Conservation (phyloP, 2,888 invertebrate species). For the Osmoderma eremita region DNA sequence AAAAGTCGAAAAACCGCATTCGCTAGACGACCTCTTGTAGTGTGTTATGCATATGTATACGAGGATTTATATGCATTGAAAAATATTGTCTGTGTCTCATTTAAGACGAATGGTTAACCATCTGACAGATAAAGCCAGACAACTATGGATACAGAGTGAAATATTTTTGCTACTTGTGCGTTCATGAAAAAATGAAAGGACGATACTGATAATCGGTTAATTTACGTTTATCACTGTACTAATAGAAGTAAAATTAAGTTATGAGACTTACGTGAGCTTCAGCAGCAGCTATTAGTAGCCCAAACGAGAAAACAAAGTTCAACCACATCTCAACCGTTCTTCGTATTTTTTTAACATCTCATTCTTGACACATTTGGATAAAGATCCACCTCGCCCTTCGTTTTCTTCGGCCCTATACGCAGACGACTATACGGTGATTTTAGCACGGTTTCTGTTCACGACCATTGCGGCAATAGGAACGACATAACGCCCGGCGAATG, state of each 20-base stretch:
- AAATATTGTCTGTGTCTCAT: background rate
- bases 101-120: background rate
- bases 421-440: conserved; percentile 1
- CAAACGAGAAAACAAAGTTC: conserved; percentile 40
- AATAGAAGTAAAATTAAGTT: background rate
- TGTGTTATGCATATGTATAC: background rate
- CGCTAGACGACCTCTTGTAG: conserved; percentile 5
- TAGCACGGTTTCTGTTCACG: background rate
- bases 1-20: conserved; percentile 37
- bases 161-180: background rate
- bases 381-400: conserved; percentile 23
- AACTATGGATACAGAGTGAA: too few relatives aligned
- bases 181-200: conserved; percentile 2
- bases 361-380: conserved; percentile 33
- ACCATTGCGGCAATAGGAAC: conserved; percentile 20
- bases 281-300: conserved; percentile 40
- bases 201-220: conserved; percentile 15
- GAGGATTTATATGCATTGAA: background rate
- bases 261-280: conserved; percentile 44
- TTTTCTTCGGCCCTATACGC: conserved; percentile 37
- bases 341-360: conserved; percentile 34
- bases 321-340: conserved; percentile 46
- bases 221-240: conserved; percentile 14
- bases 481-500: conserved; percentile 24
- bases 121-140: background rate